Conservation (phyloP, 2,797 vertebrate species). For the Lacerta viridis region DNA sequence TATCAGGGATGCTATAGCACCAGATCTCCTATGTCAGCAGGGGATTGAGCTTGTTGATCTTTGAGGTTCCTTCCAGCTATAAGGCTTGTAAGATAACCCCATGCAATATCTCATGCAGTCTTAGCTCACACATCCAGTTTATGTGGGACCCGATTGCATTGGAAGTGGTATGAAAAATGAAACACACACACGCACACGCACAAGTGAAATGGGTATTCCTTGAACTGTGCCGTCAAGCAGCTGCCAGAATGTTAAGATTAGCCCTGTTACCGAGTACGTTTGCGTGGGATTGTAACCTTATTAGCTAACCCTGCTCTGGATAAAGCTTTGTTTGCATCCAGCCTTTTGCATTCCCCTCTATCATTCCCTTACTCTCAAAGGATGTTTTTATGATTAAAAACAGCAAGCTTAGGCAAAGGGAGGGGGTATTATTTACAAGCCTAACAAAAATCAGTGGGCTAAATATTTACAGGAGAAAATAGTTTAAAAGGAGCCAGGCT, state of each 20-base stretch:
- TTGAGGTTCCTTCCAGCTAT: not conserved
- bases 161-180: not conserved
- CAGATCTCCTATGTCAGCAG: not conserved
- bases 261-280: not conserved
- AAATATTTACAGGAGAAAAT: slow-evolving; percentile 71
- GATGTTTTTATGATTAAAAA: slow-evolving; percentile 70
- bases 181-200: no score
- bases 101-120: not conserved
- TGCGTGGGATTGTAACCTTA: not conserved
- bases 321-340: slow-evolving; percentile 21
- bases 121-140: not conserved
- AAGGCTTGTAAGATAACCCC: not conserved
- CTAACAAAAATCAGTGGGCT: slow-evolving; percentile 64
- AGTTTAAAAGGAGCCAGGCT: slow-evolving; percentile 60
- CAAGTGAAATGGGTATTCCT: not conserved
- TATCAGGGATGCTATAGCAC: no score
- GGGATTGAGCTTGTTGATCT: not conserved
- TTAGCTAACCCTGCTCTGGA: not conserved
- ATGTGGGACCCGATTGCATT: not conserved
- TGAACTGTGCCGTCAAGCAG: not conserved
- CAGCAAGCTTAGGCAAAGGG: slow-evolving; percentile 64
- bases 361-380: slow-evolving; percentile 60
- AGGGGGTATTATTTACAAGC: slow-evolving; percentile 67
- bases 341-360: slow-evolving; percentile 20
- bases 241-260: not conserved